These are phyloP conservation scores for cat (Felis catus) DNA, from an alignment of 2,113 vertebrate species.

Conservation along the genomic window F.catus_Fca126_mat1.0 CM031415.1:121716001-121716500, in stretches of 20 bases:
- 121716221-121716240: background rate
- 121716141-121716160: background rate
- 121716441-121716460: conserved; percentile 11
- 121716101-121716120: background rate
- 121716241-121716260: conserved; percentile 6
- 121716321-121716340: background rate
- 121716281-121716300: conserved; percentile 9
- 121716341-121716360: background rate
- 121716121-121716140: background rate
- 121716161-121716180: background rate
- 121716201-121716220: background rate
- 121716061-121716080: background rate
- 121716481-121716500: conserved; percentile 48
- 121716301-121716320: background rate
- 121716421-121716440: background rate
- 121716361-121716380: background rate
- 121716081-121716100: conserved; percentile 18
- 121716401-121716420: background rate
- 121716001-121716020: background rate
- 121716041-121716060: background rate
- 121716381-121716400: conserved; percentile 25
- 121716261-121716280: background rate
- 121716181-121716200: background rate
- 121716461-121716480: conserved; percentile 32
- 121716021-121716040: conserved; percentile 12